Evolutionary conservation across 1,140 invertebrate species (phyloP).

Genomic region (Heliconius hewitsoni): DNA sequence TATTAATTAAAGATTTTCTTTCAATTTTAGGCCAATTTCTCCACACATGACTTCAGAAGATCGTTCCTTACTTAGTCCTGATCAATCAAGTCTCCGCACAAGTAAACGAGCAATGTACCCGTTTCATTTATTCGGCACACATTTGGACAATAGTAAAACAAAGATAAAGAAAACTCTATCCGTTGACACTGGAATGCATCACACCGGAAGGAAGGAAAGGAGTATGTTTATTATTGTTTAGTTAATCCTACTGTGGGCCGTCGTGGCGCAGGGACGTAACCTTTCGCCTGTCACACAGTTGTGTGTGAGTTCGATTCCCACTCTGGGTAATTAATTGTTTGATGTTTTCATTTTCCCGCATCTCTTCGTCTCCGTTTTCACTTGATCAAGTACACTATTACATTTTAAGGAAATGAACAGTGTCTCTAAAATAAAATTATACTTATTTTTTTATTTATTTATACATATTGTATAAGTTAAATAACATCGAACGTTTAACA

Average conservation of each 20-base stretch:
- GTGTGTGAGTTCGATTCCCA: no score
- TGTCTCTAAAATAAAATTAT: no score
- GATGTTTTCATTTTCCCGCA: no score
- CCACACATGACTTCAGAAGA: slow-evolving; percentile 74
- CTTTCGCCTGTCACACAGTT: no score
- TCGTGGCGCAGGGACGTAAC: no score
- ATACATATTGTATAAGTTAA: no score
- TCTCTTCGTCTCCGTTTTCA: no score
- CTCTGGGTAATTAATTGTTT: no score
- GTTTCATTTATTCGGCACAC: slow-evolving; percentile 76
- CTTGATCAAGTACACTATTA: no score
- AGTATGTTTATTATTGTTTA: slow-evolving; percentile 45
- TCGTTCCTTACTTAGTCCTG: slow-evolving; percentile 70
- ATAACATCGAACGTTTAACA: no score
- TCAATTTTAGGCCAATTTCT: slow-evolving; percentile 65
- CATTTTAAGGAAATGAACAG: no score
- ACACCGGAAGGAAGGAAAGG: slow-evolving; percentile 68
- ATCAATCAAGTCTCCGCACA: slow-evolving; percentile 59
- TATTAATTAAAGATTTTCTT: not conserved
- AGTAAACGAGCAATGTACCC: slow-evolving; percentile 58
- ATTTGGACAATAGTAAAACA: slow-evolving; percentile 69
- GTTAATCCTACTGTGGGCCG: not conserved
- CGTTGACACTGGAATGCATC: slow-evolving; percentile 80
- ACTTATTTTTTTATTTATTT: no score
- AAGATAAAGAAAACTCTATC: slow-evolving; percentile 80